Conservation (phyloP, 1,140 invertebrate genomes). For the Prorops nasuta region DNA sequence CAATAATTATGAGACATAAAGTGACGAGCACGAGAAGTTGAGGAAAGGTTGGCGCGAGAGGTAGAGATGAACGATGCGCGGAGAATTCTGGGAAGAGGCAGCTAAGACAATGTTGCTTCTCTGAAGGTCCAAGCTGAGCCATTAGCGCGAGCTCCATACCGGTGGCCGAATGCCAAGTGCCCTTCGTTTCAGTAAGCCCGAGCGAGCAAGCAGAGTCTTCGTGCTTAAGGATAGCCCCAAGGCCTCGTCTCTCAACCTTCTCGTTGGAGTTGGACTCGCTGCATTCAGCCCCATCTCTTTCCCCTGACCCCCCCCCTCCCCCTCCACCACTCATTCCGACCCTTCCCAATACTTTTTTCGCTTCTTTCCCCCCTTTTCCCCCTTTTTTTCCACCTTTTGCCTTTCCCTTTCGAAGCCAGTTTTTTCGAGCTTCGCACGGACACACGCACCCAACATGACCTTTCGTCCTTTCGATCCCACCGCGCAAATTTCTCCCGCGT, state of each 20-base stretch:
- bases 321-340: too few relatives aligned
- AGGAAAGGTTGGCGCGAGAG: conserved; percentile 14
- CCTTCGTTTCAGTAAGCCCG: conserved; percentile 22
- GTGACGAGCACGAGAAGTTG: conserved; percentile 43
- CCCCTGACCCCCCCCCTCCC: conserved; percentile 19
- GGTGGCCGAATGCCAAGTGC: conserved; percentile 27
- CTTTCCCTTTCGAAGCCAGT: conserved; percentile 16
- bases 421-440: too few relatives aligned
- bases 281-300: conserved; percentile 17
- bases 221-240: conserved; percentile 23
- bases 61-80: conserved; percentile 18
- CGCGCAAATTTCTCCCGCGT: too few relatives aligned
- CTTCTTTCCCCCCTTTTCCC: too few relatives aligned
- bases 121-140: conserved; percentile 26
- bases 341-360: too few relatives aligned
- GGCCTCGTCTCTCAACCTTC: conserved; percentile 21
- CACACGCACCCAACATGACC: too few relatives aligned
- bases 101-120: conserved; percentile 27
- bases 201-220: conserved; percentile 1
- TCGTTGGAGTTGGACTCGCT: conserved; percentile 8
- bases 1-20: conserved; percentile 57
- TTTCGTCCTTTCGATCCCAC: too few relatives aligned
- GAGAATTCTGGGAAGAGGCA: conserved; percentile 29
- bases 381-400: too few relatives aligned
- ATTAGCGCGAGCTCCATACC: conserved; percentile 24